A percentile compares a stretch with the other conserved stretches of the same genome.
Conservation (phyloP, 2,797 vertebrate species). For the Decapterus maruadsi region DNA sequence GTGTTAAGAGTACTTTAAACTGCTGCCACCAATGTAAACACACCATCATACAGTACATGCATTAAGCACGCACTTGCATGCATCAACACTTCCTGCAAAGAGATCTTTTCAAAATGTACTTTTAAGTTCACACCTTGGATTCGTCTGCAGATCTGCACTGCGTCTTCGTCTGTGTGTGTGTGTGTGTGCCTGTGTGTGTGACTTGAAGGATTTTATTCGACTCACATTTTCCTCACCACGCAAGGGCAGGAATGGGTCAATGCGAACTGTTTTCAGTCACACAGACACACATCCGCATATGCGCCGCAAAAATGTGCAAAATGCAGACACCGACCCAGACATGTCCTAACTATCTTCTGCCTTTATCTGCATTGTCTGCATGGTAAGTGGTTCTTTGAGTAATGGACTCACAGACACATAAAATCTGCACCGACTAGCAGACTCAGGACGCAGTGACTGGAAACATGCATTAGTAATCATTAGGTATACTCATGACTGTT, state of each 20-base stretch:
- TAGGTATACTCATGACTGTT: background rate
- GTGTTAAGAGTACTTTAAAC: conserved; percentile 29
- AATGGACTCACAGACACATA: conserved; percentile 39
- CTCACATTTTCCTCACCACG: conserved; percentile 8
- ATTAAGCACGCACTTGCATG: background rate
- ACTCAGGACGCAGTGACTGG: conserved; percentile 23
- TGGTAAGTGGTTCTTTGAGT: conserved; percentile 33
- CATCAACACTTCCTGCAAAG: conserved; percentile 6
- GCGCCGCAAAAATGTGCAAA: background rate
- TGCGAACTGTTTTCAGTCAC: conserved; percentile 13
- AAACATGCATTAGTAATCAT: conserved; percentile 31
- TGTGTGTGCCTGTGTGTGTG: conserved; percentile 7
- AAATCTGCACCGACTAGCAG: conserved; percentile 15
- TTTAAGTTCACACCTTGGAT: conserved; percentile 20
- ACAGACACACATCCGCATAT: conserved; percentile 4
- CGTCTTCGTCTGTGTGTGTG: conserved; percentile 17
- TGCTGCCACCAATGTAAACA: conserved; percentile 18
- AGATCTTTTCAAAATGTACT: conserved; percentile 28
- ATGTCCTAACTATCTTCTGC: conserved; percentile 1
- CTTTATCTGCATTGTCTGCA: conserved; percentile 30
- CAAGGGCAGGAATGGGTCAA: conserved; percentile 40
- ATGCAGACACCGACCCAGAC: conserved; percentile 1
- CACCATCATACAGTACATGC: background rate
- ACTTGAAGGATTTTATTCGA: conserved; percentile 3
- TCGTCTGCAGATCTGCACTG: conserved; percentile 22